phyloP scores from a whole-genome alignment of 2,888 invertebrate genomes.

The Anorthoa munda region DNA sequence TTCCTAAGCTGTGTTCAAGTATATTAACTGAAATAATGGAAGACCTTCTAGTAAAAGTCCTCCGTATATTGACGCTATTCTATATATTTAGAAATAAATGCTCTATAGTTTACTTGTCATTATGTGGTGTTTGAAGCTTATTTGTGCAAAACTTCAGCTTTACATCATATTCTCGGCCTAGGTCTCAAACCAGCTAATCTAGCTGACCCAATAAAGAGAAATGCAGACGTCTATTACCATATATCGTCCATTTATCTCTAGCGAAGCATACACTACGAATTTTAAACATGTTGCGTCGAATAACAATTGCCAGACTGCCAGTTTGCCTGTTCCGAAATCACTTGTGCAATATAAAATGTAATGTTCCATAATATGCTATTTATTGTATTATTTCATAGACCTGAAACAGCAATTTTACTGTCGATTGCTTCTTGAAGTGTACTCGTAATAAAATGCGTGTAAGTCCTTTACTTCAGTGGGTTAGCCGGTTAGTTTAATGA shows the following conservation, averaged over 20 bases:
- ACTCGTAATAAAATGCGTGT: conserved; percentile 30
- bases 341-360: conserved; percentile 58
- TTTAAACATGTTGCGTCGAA: conserved; percentile 47
- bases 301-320: conserved; percentile 24
- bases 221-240: conserved; percentile 42
- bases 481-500: conserved; percentile 9
- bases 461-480: conserved; percentile 16
- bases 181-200: conserved; percentile 8
- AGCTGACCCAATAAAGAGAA: conserved; percentile 41
- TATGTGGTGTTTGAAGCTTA: not conserved
- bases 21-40: not conserved
- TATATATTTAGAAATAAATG: not conserved
- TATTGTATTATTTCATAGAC: conserved; percentile 59
- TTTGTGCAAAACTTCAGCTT: not conserved
- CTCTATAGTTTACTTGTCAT: not conserved
- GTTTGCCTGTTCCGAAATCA: conserved; percentile 47
- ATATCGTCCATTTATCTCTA: conserved; percentile 54
- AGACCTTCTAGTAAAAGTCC: not conserved
- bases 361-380: conserved; percentile 56
- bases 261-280: conserved; percentile 48
- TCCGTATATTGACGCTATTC: not conserved
- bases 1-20: not conserved
- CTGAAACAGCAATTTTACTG: conserved; percentile 39
- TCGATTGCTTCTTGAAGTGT: conserved; percentile 31
- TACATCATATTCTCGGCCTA: not conserved